Base-by-base conservation (phyloP, 23 tunicate species). In the Styela plicata region DNA sequence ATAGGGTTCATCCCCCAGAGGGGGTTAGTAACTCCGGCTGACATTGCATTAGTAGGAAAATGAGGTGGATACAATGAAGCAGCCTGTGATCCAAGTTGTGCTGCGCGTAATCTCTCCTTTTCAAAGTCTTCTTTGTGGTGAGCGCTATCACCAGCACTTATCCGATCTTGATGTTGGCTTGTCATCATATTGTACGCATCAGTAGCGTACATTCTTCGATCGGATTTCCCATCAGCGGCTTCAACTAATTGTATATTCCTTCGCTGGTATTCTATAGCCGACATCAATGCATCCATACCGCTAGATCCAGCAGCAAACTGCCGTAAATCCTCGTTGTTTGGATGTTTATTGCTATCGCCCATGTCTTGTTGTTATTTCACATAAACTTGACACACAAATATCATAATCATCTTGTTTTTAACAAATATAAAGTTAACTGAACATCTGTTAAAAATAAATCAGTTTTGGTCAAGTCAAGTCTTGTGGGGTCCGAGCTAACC, bases 221-320 rank as follows among this genome's bases (percentile, higher is more conserved):
- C 57, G 7, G 13, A 44, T 13, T 44, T 44, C 57, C 57, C 57
- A 44, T 44, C 57, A 13, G 71, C 71, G 23, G 23, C 71, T 23
- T 27, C 31, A 67, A 23, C 22, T 17, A 1, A 29, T 73, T 24
- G 64, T 1, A 70, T 24, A 64, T 33, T 28, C 66, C 67, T 76
- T 76, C 85, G 33, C 52, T 87, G 80, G 21, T 79, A 44, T 37
- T 74, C 78, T 2, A 82, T 67, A 0, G 83, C 91, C 10, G 91
- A 76, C 22, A 87, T 61, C 52, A 87, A 82, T 62, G 86, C 79
- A 5, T 76, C 71, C 86, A 87, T 87, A 25, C 91, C 86, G 71
- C 74, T 27, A 5, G 57, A 44, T 44, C 57, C 57, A 44, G 57
- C 57, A 13, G 13, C 57, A 44, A 5, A 44, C 13, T 44, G 57